These are phyloP conservation scores for Zaprionus bogoriensis DNA, from an alignment of 2,888 invertebrate genomes.

Conservation along the genomic window DNA sequence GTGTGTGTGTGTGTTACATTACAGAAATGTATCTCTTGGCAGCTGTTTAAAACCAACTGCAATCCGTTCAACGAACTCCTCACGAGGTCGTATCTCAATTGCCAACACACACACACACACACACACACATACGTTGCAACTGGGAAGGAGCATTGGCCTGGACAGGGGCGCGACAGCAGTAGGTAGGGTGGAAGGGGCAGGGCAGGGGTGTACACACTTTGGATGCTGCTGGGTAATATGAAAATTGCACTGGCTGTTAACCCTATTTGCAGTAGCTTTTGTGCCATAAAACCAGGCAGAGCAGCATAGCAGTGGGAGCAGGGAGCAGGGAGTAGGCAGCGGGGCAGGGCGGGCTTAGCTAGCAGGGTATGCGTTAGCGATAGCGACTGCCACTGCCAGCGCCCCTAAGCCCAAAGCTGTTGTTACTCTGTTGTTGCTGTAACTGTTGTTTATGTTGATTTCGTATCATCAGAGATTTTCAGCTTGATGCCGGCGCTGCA, in stretches of 20 bases:
- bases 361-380: too few relatives aligned
- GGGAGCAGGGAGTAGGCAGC: neutral
- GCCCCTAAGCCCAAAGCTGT: constrained; percentile 38
- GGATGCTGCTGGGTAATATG: constrained; percentile 59
- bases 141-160: constrained; percentile 52
- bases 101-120: constrained; percentile 23
- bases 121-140: constrained; percentile 13
- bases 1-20: constrained; percentile 32
- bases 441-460: constrained; percentile 73
- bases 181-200: neutral
- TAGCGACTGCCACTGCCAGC: neutral
- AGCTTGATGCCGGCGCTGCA: constrained; percentile 50
- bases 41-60: constrained; percentile 42
- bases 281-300: constrained; percentile 61
- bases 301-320: neutral
- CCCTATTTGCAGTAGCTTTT: constrained; percentile 75
- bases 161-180: neutral
- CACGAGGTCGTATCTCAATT: constrained; percentile 55
- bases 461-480: constrained; percentile 76
- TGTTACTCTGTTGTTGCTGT: constrained; percentile 42
- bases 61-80: constrained; percentile 70
- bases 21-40: constrained; percentile 50
- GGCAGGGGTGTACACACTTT: constrained; percentile 39
- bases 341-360: neutral
- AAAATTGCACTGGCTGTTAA: constrained; percentile 76